Percentiles rank a stretch among this genome's conserved stretches.
Conservation (phyloP, 2,113 vertebrate genomes). For the Rhinopomastus cyanomelas region DNA sequence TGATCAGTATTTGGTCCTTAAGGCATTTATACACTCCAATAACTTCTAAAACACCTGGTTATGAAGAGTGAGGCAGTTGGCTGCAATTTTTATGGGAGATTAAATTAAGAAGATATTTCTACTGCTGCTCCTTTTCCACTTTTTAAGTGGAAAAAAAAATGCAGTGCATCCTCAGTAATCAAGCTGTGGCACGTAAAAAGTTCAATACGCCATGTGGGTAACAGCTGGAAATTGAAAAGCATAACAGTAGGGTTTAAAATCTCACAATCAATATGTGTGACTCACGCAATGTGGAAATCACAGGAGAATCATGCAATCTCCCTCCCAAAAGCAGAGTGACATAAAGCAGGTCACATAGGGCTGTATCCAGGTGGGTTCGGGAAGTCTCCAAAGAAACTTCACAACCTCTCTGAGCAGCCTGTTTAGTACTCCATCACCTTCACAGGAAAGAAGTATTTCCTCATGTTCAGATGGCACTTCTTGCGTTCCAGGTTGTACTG, state of each 20-base stretch:
- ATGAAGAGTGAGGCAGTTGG: not conserved
- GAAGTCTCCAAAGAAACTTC: no score
- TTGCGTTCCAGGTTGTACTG: no score
- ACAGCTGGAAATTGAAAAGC: constrained; percentile 20
- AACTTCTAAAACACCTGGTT: not conserved
- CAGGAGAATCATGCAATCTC: constrained; percentile 2
- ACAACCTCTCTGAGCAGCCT: no score
- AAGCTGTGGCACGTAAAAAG: not conserved
- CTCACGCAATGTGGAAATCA: constrained; percentile 10
- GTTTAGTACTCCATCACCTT: no score
- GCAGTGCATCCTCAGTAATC: not conserved
- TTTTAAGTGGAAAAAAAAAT: not conserved
- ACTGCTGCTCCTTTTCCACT: not conserved
- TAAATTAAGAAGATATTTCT: not conserved
- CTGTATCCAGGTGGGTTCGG: no score
- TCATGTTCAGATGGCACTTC: no score
- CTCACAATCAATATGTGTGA: constrained; percentile 19
- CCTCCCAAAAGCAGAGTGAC: no score
- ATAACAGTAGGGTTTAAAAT: constrained; percentile 34
- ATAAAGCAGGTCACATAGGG: no score
- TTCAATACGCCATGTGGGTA: not conserved
- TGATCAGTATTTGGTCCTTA: not conserved
- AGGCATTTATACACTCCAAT: not conserved
- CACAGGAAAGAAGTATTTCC: no score
- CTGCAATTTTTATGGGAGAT: not conserved